Conservation (phyloP, 2,888 invertebrate genomes). For the Villa cingulata region DNA sequence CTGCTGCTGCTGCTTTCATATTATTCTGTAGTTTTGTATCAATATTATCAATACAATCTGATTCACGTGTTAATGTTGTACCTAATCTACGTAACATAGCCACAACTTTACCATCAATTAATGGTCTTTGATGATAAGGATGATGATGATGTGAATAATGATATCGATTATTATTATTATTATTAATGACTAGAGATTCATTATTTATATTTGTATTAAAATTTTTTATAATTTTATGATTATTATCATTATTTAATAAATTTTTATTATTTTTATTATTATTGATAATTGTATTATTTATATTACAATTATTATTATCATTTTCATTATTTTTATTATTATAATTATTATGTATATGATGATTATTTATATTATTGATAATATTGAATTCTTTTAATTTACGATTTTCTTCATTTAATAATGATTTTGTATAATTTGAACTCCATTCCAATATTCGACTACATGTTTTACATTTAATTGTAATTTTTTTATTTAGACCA, state of each 20-base stretch:
- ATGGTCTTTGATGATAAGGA: constrained; percentile 18
- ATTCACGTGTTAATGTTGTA: constrained; percentile 27
- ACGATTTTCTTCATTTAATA: constrained; percentile 11
- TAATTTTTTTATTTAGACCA: not conserved
- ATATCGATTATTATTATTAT: constrained; percentile 9
- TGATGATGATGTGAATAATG: too few species aligned
- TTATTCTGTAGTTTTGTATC: too few species aligned
- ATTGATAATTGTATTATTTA: too few species aligned
- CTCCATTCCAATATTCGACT: constrained; percentile 21
- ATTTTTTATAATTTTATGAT: not conserved
- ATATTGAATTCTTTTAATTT: constrained; percentile 7
- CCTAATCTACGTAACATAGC: constrained; percentile 32
- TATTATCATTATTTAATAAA: not conserved
- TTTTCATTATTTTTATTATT: too few species aligned
- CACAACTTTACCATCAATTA: constrained; percentile 31
- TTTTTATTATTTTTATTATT: not conserved
- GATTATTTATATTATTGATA: not conserved
- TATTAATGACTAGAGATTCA: too few species aligned
- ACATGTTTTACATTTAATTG: constrained; percentile 22
- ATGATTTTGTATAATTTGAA: constrained; percentile 14
- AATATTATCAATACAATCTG: constrained; percentile 1
- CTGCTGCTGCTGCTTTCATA: not conserved
- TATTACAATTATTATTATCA: too few species aligned
- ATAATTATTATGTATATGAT: too few species aligned
- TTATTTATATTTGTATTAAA: not conserved